These are phyloP conservation scores for Galerucella pusilla DNA, from an alignment of 2,888 invertebrate species.

Conservation along the genomic window DNA sequence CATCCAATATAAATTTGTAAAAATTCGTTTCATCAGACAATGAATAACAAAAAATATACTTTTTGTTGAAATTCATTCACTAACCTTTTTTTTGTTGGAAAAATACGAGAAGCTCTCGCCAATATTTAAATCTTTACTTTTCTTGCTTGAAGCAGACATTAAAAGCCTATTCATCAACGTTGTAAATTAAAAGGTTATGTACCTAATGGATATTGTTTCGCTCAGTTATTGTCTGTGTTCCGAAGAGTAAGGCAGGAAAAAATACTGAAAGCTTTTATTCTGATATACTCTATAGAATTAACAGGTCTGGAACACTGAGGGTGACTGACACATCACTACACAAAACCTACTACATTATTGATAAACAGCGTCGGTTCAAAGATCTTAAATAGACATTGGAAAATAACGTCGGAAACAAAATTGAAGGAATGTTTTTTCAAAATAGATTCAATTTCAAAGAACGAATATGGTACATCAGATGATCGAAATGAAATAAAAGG, in stretches of 20 bases:
- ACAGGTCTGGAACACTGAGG: neutral
- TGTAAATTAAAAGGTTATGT: slow-evolving; percentile 18
- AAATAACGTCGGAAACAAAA: neutral
- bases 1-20: neutral
- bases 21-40: neutral
- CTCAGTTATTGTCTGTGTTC: slow-evolving; percentile 6
- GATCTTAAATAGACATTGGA: neutral
- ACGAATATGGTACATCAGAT: too few species aligned
- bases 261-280: slow-evolving; percentile 1
- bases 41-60: neutral
- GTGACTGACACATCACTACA: neutral
- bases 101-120: neutral
- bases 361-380: neutral
- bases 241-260: neutral
- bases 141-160: neutral
- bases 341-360: slow-evolving; percentile 3
- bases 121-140: neutral
- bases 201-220: slow-evolving; percentile 16
- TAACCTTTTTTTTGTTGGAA: neutral
- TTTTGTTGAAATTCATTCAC: neutral
- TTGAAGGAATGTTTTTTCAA: neutral
- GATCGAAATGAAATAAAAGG: too few species aligned
- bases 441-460: too few species aligned
- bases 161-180: slow-evolving; percentile 17
- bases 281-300: neutral